Evolutionary conservation across 1,140 invertebrate species (phyloP).

Genomic region (Calliphora vicina): DNA sequence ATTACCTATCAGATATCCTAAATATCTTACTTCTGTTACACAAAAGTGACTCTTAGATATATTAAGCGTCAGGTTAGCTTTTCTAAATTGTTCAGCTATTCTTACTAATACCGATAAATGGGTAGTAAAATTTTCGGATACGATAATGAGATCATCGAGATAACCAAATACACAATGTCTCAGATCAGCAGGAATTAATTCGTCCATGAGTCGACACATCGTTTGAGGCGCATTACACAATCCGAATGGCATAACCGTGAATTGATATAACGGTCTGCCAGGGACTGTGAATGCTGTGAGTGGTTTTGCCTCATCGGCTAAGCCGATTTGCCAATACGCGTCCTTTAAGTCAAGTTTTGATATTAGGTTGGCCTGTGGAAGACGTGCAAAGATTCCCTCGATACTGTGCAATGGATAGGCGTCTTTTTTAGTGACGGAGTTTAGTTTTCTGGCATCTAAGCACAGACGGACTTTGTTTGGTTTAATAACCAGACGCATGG

Average conservation of each 20-base stretch:
- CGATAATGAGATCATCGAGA: conserved; percentile 37
- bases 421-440: conserved; percentile 49
- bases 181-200: conserved; percentile 59
- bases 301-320: conserved; percentile 40
- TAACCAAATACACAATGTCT: conserved; percentile 38
- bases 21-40: conserved; percentile 45
- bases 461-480: conserved; percentile 35
- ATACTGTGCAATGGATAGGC: conserved; percentile 49
- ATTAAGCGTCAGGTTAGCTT: conserved; percentile 44
- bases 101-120: conserved; percentile 20
- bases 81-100: conserved; percentile 10
- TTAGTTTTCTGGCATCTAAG: conserved; percentile 25
- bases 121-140: conserved; percentile 18
- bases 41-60: conserved; percentile 43
- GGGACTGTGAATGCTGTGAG: conserved; percentile 61
- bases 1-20: conserved; percentile 39
- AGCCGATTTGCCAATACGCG: conserved; percentile 28
- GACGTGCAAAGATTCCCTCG: conserved; percentile 48
- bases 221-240: conserved; percentile 39
- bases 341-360: conserved; percentile 46
- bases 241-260: conserved; percentile 42
- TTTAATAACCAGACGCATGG: neutral
- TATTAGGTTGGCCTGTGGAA: conserved; percentile 42
- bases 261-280: conserved; percentile 53
- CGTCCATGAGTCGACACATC: conserved; percentile 38